These are phyloP conservation scores for Coilia nasus DNA, from an alignment of 2,797 vertebrate species.

Conservation along the genomic window DNA sequence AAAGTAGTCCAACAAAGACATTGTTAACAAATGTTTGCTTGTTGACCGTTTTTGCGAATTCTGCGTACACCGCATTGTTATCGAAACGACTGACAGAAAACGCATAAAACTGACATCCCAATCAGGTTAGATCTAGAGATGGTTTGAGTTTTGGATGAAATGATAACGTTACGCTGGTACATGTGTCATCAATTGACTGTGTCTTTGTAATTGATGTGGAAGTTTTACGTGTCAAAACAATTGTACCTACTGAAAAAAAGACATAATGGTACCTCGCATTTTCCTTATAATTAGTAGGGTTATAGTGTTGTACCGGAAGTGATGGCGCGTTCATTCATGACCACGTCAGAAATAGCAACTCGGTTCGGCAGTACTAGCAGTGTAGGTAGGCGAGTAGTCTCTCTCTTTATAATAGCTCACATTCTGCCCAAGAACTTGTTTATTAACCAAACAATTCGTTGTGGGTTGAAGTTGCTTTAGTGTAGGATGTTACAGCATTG, in stretches of 20 bases:
- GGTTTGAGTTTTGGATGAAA: background rate
- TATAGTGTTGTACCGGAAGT: slow-evolving; percentile 17
- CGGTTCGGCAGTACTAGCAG: background rate
- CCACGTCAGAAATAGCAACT: background rate
- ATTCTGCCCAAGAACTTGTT: background rate
- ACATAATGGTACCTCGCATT: background rate
- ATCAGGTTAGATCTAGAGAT: background rate
- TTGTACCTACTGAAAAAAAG: background rate
- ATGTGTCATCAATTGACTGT: background rate
- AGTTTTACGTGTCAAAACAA: background rate
- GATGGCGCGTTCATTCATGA: background rate
- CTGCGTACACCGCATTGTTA: background rate
- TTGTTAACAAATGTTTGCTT: background rate
- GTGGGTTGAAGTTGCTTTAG: background rate
- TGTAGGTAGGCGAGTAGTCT: background rate
- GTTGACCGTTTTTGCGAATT: background rate
- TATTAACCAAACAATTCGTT: background rate
- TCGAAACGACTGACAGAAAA: background rate
- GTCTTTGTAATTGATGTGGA: background rate
- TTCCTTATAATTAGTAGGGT: background rate
- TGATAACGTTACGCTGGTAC: background rate
- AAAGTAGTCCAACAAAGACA: slow-evolving; percentile 18
- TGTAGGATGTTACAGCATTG: background rate
- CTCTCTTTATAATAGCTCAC: background rate
- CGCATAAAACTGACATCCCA: background rate